Conservation (phyloP, 1,140 invertebrate species). For the Conopomorpha cramerella region DNA sequence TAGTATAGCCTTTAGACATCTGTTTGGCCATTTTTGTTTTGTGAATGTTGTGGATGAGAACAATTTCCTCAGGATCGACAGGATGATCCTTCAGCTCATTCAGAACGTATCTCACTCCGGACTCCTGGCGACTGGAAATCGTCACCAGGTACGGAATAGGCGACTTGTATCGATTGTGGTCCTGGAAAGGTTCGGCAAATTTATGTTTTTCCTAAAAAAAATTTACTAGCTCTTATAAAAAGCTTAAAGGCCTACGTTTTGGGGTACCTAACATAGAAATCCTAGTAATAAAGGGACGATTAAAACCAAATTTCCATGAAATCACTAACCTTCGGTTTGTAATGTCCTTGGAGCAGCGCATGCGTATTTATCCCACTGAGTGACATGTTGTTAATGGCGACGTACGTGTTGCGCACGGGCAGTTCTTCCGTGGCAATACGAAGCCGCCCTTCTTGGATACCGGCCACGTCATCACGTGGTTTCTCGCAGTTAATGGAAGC, state of each 20-base stretch:
- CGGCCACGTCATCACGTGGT: conserved; percentile 13
- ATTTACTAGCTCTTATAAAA: not conserved
- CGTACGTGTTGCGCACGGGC: conserved; percentile 8
- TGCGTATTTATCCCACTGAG: conserved; percentile 19
- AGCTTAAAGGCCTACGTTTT: not conserved
- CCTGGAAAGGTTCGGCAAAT: conserved; percentile 10
- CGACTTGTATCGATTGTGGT: conserved; percentile 11
- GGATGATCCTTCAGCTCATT: conserved; percentile 11
- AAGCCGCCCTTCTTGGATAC: conserved; percentile 15
- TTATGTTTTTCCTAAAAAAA: not conserved
- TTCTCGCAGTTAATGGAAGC: conserved; percentile 16
- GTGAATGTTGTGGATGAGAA: conserved; percentile 12
- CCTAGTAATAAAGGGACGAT: too few relatives aligned
- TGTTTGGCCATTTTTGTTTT: not conserved
- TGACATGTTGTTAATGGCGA: conserved; percentile 17
- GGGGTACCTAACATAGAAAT: too few relatives aligned
- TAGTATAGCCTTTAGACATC: not conserved
- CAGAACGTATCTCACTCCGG: conserved; percentile 11
- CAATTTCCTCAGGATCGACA: conserved; percentile 16
- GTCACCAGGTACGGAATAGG: conserved; percentile 16
- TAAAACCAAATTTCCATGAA: too few relatives aligned
- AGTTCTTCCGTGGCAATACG: conserved; percentile 11
- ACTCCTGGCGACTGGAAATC: conserved; percentile 17
- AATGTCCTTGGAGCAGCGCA: conserved; percentile 14
- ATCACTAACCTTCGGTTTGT: conserved; percentile 22